These are phyloP conservation scores for Cephus pygmeus DNA, from an alignment of 2,888 invertebrate species.

Conservation along the genomic window DNA sequence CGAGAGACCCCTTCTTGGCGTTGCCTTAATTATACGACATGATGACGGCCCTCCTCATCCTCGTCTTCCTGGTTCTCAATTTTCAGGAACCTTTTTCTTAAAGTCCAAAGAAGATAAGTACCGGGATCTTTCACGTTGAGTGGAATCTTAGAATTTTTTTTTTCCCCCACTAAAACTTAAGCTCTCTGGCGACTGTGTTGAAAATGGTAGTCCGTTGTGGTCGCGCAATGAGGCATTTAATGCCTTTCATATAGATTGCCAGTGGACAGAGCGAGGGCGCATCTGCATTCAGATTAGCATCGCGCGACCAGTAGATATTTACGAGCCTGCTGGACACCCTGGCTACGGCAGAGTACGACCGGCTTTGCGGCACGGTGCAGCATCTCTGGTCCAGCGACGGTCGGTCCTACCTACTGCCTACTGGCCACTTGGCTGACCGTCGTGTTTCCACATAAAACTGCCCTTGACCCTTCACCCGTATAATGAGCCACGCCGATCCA, in stretches of 20 bases:
- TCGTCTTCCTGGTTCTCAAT: constrained; percentile 13
- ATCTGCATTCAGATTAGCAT: constrained; percentile 60
- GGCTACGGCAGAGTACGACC: constrained; percentile 34
- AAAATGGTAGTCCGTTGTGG: constrained; percentile 15
- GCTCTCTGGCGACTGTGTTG: neutral
- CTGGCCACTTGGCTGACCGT: constrained; percentile 31
- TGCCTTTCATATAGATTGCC: constrained; percentile 48
- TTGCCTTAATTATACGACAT: constrained; percentile 53
- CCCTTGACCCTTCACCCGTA: constrained; percentile 60
- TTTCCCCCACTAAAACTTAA: neutral
- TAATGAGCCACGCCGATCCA: constrained; percentile 56
- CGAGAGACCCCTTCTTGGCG: constrained; percentile 30
- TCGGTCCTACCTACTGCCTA: constrained; percentile 24
- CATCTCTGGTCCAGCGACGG: constrained; percentile 13
- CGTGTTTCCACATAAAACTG: constrained; percentile 52
- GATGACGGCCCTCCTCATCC: constrained; percentile 28
- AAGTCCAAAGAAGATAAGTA: neutral
- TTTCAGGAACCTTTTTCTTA: constrained; percentile 4
- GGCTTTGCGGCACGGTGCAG: constrained; percentile 23
- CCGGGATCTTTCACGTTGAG: neutral
- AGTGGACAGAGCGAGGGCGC: constrained; percentile 39
- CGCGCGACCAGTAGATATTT: constrained; percentile 49
- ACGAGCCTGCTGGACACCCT: constrained; percentile 43
- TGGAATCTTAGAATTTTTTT: neutral
- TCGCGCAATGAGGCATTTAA: constrained; percentile 25